Conservation (phyloP, 2,888 invertebrate genomes). For the Vesta saturnalis region DNA sequence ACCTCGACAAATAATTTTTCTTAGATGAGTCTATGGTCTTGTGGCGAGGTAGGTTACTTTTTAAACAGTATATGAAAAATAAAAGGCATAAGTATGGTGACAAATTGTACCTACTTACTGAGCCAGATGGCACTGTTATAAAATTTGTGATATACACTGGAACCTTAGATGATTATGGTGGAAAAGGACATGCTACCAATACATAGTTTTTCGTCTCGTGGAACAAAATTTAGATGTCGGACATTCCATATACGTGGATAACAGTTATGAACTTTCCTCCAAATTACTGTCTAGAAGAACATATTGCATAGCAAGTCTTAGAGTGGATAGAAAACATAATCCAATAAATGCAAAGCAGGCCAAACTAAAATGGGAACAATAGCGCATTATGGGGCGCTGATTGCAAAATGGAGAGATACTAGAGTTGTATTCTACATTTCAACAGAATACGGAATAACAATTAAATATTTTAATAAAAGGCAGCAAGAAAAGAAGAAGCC, state of each 20-base stretch:
- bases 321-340: background rate
- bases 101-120: background rate
- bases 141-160: conserved; percentile 22
- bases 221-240: conserved; percentile 41
- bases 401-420: background rate
- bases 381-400: conserved; percentile 12
- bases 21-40: background rate
- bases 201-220: conserved; percentile 40
- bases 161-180: conserved; percentile 36
- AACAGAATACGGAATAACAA: conserved; percentile 1
- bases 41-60: background rate
- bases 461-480: no score
- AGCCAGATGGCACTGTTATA: background rate
- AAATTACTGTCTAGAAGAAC: background rate
- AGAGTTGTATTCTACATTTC: background rate
- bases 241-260: conserved; percentile 44
- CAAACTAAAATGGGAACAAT: conserved; percentile 29
- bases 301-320: background rate
- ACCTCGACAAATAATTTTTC: background rate
- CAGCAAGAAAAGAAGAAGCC: no score
- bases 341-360: background rate
- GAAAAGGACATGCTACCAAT: no score
- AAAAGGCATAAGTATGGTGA: conserved; percentile 30
- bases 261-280: conserved; percentile 18
- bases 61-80: background rate